Conservation (phyloP, 2,113 vertebrate species). For the Tachycineta bicolor region DNA sequence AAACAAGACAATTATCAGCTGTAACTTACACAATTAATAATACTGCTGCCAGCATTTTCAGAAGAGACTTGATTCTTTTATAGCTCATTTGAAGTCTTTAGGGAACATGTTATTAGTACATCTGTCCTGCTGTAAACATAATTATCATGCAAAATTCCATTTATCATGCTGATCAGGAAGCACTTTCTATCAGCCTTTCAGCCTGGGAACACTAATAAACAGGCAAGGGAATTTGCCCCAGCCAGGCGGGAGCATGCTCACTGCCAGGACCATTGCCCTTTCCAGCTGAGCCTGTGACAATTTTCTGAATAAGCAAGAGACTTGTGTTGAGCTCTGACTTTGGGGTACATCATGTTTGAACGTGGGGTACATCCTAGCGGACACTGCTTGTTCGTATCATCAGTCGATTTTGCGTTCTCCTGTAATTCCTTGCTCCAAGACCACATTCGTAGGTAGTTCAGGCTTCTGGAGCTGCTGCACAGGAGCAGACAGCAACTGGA, state of each 20-base stretch:
- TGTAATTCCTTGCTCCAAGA: background rate
- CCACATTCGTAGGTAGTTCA: background rate
- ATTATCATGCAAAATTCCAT: conserved; percentile 52
- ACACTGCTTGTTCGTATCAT: background rate
- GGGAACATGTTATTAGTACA: conserved; percentile 48
- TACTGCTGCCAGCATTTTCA: conserved; percentile 52
- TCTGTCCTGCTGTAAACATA: conserved; percentile 53
- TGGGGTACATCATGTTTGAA: background rate
- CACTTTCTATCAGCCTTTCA: background rate
- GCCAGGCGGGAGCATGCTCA: rapidly evolving
- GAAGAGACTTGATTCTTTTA: conserved; percentile 43
- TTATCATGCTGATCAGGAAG: conserved; percentile 53
- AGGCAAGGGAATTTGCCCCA: background rate
- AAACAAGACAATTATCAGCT: conserved; percentile 62
- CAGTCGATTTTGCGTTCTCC: background rate
- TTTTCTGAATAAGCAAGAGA: rapidly evolving
- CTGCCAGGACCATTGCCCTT: background rate
- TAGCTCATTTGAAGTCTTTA: conserved; percentile 46
- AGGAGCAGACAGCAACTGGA: background rate
- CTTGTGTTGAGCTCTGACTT: background rate
- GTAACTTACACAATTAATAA: conserved; percentile 61
- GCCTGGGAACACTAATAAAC: background rate
- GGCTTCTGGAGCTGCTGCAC: background rate
- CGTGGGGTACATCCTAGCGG: background rate
- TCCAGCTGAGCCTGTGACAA: background rate